Evolutionary conservation across 2,113 vertebrate species (phyloP).

Genomic region (Phrynosoma platyrhinos): DNA sequence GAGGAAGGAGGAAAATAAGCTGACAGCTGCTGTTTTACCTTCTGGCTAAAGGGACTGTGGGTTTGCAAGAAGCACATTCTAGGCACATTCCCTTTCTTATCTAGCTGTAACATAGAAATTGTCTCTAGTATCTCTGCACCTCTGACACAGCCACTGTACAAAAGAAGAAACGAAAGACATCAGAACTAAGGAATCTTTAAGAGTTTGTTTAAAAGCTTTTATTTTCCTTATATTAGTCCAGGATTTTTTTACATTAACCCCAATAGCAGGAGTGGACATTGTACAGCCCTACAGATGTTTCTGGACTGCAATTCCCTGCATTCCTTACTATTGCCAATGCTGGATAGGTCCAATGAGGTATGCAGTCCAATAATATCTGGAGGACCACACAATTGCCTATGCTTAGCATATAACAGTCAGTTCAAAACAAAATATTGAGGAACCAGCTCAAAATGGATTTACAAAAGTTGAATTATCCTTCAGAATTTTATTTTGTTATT

Average conservation of each 20-base stretch:
- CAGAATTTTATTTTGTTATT: background rate
- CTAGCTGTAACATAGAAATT: constrained; percentile 39
- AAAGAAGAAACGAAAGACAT: background rate
- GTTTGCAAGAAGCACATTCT: background rate
- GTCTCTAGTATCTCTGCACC: constrained; percentile 47
- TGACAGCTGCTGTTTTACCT: background rate
- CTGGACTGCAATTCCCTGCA: no score
- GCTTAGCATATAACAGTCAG: background rate
- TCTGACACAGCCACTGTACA: constrained; percentile 30
- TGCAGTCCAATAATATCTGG: no score
- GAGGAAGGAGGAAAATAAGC: background rate
- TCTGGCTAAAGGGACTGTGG: constrained; percentile 12
- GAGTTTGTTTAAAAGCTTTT: background rate
- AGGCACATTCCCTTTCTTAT: constrained; percentile 37
- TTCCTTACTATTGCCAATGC: no score
- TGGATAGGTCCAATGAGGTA: no score
- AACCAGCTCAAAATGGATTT: background rate
- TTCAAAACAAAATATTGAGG: background rate
- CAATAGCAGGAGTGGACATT: background rate
- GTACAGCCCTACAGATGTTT: no score
- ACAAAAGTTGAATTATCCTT: background rate
- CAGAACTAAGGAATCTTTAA: background rate
- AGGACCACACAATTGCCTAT: no score
- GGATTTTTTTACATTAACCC: background rate
- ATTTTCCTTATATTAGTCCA: no score